Conservation (phyloP, 1,140 invertebrate genomes). For the Heliconius congener region DNA sequence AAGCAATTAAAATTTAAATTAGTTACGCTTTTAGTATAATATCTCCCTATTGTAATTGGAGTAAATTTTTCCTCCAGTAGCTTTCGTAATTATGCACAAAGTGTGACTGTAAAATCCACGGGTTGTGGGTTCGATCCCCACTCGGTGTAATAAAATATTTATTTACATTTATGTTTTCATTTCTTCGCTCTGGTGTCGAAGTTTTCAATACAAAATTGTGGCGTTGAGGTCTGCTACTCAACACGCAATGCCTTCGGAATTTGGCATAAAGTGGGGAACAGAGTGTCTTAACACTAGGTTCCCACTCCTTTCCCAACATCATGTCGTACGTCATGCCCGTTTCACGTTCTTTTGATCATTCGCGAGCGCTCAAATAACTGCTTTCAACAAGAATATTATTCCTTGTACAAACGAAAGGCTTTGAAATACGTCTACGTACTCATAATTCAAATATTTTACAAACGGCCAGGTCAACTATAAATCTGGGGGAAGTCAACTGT, state of each 20-base stretch:
- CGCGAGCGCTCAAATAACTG: neutral
- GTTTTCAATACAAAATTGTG: too few species aligned
- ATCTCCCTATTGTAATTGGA: neutral
- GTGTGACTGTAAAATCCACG: too few species aligned
- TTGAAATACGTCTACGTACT: neutral
- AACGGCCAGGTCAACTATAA: constrained; percentile 24
- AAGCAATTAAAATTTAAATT: constrained; percentile 8
- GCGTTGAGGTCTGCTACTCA: too few species aligned
- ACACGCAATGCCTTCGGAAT: too few species aligned
- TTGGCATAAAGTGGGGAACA: too few species aligned
- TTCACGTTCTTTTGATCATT: neutral
- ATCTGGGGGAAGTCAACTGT: constrained; percentile 26
- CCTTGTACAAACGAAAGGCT: constrained; percentile 6
- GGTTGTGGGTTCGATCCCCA: too few species aligned
- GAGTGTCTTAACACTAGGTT: too few species aligned
- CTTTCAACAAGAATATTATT: neutral
- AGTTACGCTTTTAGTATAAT: neutral
- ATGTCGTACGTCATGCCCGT: neutral
- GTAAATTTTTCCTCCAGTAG: neutral
- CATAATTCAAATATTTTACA: constrained; percentile 11
- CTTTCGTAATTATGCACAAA: too few species aligned
- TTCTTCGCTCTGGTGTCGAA: too few species aligned
- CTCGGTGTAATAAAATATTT: too few species aligned
- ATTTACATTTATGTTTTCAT: too few species aligned
- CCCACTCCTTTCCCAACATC: neutral